Base-by-base conservation (phyloP, 2,888 invertebrate genomes). In the Drosophila imparisetae region DNA sequence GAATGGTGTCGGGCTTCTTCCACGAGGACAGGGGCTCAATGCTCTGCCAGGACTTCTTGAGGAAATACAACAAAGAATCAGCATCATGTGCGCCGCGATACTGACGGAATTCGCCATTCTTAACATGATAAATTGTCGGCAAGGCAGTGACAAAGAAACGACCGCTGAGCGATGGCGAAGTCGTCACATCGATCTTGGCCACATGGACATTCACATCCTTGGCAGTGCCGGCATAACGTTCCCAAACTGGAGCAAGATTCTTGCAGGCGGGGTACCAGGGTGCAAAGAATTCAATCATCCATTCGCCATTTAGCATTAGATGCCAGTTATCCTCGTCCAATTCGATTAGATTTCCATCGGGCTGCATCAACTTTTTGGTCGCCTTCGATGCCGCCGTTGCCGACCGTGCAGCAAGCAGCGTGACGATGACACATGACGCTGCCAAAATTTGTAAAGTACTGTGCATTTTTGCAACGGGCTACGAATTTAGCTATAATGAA, bases 201-300 rank as follows among this genome's bases (percentile, higher is more conserved):
- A 99, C 96, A 87, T 95, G 95, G 71, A 99, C 95, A 42, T 95
- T 95, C 11, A 98, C 94, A 80, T 96, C 95, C 60, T 95, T 94
- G 58, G 96, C 95, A 94, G 95, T 95, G 36, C 94, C 93, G 0
- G 98, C 96, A 85, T 98, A 96, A 76, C 96, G 95, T 83, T 96
- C 95, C 99, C 99, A 99, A 24, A 96, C 95, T 2, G 97, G 95
- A 66, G 96, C 95, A 29, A 99, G 94, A 38, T 96, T 96, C 91
- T 97, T 97, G 93, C 99, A 99, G 0, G 99, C 99, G 0, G 99
- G 99, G 92, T 99, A 99, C 99, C 99, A 99, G 0, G 99, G 99
- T 0, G 99, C 99, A 94, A 97, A 98, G 92, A 99, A 99, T 95
- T 98, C 98, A 32, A 99, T 97, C 98, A 99, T 98, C 99, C 99